phyloP scores from a whole-genome alignment of 2,113 vertebrate species.

The Notarius quadriscutis region DNA sequence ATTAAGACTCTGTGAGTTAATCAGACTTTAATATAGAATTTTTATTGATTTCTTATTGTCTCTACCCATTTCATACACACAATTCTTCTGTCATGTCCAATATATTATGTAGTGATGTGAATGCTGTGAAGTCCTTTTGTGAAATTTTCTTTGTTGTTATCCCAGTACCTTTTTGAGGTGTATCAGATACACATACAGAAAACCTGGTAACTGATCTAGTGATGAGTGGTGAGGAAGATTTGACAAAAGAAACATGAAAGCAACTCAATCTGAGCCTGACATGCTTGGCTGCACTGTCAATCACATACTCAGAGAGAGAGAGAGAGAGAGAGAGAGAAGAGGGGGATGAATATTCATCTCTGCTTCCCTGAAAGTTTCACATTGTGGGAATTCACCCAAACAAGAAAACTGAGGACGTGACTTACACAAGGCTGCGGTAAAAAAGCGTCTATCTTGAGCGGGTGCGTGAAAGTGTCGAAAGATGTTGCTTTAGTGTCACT shows the following conservation, averaged over 20 bases:
- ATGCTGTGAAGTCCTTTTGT: conserved; percentile 12
- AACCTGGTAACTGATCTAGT: conserved; percentile 25
- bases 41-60: background rate
- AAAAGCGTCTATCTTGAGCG: background rate
- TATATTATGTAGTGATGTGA: conserved; percentile 18
- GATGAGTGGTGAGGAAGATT: conserved; percentile 7
- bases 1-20: background rate
- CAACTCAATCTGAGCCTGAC: conserved; percentile 1
- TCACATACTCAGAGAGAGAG: background rate
- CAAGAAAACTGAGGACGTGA: background rate
- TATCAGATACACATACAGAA: background rate
- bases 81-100: background rate
- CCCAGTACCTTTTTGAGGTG: background rate
- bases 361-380: background rate
- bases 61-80: background rate
- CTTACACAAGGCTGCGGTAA: background rate
- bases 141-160: conserved; percentile 17
- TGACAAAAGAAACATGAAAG: conserved; percentile 13
- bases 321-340: background rate
- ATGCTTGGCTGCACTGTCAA: conserved; percentile 4
- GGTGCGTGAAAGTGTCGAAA: background rate
- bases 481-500: background rate
- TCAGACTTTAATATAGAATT: background rate
- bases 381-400: background rate
- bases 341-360: background rate